Conservation (phyloP, 2,113 vertebrate species). For the Hyperoodon ampullatus region DNA sequence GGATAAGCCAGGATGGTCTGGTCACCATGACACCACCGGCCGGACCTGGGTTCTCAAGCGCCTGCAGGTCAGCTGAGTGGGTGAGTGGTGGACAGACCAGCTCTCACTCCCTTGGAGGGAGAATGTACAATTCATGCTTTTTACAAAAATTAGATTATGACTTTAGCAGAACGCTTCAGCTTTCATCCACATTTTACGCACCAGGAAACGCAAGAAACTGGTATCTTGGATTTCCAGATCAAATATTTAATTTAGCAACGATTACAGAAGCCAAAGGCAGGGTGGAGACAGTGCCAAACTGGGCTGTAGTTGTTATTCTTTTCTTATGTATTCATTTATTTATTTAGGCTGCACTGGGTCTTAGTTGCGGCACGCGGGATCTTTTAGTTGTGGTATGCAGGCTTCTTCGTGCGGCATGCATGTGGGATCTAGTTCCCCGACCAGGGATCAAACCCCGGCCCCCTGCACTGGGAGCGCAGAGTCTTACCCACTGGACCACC, state of each 20-base stretch:
- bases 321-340: too few relatives aligned
- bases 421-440: too few relatives aligned
- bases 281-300: accelerated
- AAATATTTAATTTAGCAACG: background rate
- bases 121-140: accelerated
- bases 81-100: background rate
- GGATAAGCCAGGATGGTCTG: accelerated
- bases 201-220: background rate
- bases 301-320: background rate
- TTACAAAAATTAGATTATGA: too few relatives aligned
- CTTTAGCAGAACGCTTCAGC: background rate
- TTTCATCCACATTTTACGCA: background rate
- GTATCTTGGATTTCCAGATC: background rate
- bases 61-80: accelerated
- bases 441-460: too few relatives aligned
- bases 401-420: too few relatives aligned
- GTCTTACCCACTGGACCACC: too few relatives aligned
- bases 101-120: background rate
- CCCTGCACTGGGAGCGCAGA: too few relatives aligned
- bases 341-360: too few relatives aligned
- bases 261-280: background rate
- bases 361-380: too few relatives aligned
- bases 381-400: too few relatives aligned
- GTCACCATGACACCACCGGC: accelerated
- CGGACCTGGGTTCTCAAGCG: background rate